Conservation (phyloP, 2,888 invertebrate genomes). For the Tineola bisselliella region DNA sequence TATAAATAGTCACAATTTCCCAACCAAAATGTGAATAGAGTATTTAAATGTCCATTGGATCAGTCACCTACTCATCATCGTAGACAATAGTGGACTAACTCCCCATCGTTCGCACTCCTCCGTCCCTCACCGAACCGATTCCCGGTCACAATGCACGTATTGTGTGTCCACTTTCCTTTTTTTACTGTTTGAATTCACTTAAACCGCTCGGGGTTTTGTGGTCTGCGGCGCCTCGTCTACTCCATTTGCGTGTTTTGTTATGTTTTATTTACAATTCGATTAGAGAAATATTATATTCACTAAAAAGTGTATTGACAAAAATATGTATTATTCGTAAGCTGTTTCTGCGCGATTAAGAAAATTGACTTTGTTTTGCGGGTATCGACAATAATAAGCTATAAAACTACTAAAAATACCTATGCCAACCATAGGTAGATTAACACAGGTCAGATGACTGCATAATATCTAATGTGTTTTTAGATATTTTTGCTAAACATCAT, state of each 20-base stretch:
- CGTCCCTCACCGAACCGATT: slow-evolving; percentile 33
- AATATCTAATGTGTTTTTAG: too few relatives aligned
- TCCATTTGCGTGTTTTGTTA: neutral
- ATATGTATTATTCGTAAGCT: neutral
- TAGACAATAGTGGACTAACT: neutral
- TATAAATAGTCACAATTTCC: too few relatives aligned
- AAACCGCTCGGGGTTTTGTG: slow-evolving; percentile 29
- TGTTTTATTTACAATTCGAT: neutral
- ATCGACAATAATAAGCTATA: too few relatives aligned
- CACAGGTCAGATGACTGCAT: too few relatives aligned
- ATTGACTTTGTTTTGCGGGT: too few relatives aligned
- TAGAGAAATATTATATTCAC: neutral
- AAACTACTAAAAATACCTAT: too few relatives aligned
- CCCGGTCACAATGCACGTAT: slow-evolving; percentile 36
- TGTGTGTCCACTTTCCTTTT: slow-evolving; percentile 34
- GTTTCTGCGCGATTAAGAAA: too few relatives aligned
- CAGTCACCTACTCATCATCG: neutral
- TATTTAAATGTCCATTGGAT: neutral
- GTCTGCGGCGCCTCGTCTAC: neutral
- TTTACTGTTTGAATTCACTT: slow-evolving; percentile 60
- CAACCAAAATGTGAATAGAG: too few relatives aligned
- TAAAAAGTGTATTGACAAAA: neutral
- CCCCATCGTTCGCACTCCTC: slow-evolving; percentile 7
- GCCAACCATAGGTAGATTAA: too few relatives aligned
- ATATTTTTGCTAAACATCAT: too few relatives aligned